These are phyloP conservation scores for Natrix natrix DNA, from an alignment of 2,797 vertebrate species.

Conservation along the genomic window DNA sequence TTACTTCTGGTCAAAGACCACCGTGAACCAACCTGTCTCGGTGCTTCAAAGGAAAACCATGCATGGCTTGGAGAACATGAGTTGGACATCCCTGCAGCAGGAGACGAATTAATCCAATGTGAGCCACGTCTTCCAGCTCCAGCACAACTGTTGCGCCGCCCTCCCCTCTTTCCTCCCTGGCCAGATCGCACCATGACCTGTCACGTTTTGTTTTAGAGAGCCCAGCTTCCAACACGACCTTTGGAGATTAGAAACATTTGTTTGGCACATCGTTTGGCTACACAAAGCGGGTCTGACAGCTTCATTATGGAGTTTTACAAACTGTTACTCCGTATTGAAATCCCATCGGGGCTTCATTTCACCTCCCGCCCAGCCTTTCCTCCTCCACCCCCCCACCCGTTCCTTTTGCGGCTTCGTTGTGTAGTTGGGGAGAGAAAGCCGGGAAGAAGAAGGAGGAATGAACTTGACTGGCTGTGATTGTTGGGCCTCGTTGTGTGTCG, in stretches of 20 bases:
- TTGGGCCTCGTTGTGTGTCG: background rate
- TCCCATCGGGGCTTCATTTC: background rate
- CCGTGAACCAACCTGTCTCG: background rate
- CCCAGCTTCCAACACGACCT: background rate
- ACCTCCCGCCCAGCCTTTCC: background rate
- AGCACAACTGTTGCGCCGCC: conserved; percentile 23
- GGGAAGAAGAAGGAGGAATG: background rate
- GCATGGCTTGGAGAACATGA: background rate
- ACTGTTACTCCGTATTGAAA: conserved; percentile 17
- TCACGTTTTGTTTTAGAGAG: conserved; percentile 6
- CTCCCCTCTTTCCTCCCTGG: background rate
- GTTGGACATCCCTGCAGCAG: accelerated
- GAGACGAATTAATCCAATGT: conserved; percentile 36
- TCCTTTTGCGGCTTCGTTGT: background rate
- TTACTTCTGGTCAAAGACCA: background rate
- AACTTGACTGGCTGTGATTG: background rate
- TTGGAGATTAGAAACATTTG: conserved; percentile 21
- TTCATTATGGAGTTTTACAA: conserved; percentile 23
- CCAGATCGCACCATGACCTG: background rate
- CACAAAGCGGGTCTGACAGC: conserved; percentile 34
- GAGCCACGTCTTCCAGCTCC: conserved; percentile 52
- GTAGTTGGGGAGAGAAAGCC: background rate
- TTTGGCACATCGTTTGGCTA: background rate
- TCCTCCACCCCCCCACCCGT: no score
- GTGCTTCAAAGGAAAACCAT: background rate